These are phyloP conservation scores for Eumerus sabulonum DNA, from an alignment of 2,888 invertebrate genomes.

Conservation along the genomic window DNA sequence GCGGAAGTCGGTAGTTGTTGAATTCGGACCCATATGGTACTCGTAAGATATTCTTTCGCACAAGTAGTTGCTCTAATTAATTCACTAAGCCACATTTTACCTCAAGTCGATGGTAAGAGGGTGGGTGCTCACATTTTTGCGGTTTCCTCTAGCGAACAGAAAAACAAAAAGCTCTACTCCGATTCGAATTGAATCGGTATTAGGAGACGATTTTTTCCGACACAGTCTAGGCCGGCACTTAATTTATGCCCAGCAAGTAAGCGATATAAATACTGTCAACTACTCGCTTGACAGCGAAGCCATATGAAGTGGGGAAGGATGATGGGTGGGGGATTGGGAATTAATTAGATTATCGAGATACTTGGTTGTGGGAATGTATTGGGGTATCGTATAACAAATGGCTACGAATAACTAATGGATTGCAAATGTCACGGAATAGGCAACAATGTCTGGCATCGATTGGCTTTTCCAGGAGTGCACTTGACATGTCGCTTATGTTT, in stretches of 20 bases:
- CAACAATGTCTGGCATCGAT: conserved; percentile 45
- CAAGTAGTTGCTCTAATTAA: conserved; percentile 51
- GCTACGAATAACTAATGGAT: conserved; percentile 58
- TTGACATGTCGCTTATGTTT: conserved; percentile 32
- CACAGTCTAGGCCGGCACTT: conserved; percentile 37
- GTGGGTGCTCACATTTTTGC: conserved; percentile 45
- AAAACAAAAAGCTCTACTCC: background rate
- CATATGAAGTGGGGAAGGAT: conserved; percentile 25
- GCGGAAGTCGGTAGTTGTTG: conserved; percentile 32
- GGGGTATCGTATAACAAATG: conserved; percentile 58
- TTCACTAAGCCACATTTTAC: conserved; percentile 23
- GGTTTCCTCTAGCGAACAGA: conserved; percentile 49
- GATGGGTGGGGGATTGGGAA: conserved; percentile 28
- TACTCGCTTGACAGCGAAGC: conserved; percentile 51
- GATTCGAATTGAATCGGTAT: background rate
- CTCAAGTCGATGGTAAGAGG: background rate
- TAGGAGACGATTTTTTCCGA: conserved; percentile 13
- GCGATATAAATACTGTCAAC: conserved; percentile 43
- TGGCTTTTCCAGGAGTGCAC: conserved; percentile 38
- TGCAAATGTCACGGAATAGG: conserved; percentile 40
- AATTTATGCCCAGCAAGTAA: conserved; percentile 26
- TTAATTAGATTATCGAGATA: conserved; percentile 67
- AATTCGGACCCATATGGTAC: conserved; percentile 11
- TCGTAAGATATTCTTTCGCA: background rate
- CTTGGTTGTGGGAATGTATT: conserved; percentile 35